Conservation (phyloP, 2,797 vertebrate species). For the Macroramphosus scolopax region DNA sequence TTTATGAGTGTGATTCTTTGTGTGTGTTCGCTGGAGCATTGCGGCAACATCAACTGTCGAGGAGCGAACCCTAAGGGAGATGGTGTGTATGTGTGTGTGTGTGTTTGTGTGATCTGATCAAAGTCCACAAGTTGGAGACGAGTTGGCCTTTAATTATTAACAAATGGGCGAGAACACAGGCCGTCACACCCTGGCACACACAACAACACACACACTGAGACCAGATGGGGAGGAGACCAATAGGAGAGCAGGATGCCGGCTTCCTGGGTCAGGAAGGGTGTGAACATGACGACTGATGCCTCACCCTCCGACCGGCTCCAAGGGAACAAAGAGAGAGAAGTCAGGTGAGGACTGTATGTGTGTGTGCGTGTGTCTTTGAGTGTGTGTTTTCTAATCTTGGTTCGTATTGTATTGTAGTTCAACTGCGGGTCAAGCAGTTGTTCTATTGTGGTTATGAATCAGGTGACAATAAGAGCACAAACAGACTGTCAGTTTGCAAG, state of each 20-base stretch:
- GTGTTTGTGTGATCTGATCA: slow-evolving; percentile 52
- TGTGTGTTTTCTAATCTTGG: slow-evolving; percentile 60
- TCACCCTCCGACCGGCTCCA: slow-evolving; percentile 51
- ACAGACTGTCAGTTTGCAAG: slow-evolving; percentile 5
- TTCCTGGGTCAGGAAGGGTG: slow-evolving; percentile 66
- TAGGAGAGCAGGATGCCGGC: slow-evolving; percentile 42
- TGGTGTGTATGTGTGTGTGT: slow-evolving; percentile 24
- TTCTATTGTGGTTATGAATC: slow-evolving; percentile 43
- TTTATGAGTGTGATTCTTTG: slow-evolving; percentile 22
- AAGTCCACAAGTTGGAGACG: slow-evolving; percentile 68
- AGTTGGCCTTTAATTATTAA: slow-evolving; percentile 76
- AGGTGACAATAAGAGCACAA: slow-evolving; percentile 32
- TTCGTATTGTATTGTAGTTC: slow-evolving; percentile 64
- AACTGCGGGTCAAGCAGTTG: slow-evolving; percentile 57
- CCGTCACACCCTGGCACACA: slow-evolving; percentile 29
- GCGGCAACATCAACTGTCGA: slow-evolving; percentile 55
- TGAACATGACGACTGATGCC: slow-evolving; percentile 59
- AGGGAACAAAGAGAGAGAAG: slow-evolving; percentile 60
- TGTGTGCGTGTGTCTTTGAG: slow-evolving; percentile 23
- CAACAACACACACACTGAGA: slow-evolving; percentile 13
- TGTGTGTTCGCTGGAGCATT: slow-evolving; percentile 37
- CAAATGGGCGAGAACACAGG: slow-evolving; percentile 59
- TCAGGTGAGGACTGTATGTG: slow-evolving; percentile 43
- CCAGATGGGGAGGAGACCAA: slow-evolving; percentile 48
- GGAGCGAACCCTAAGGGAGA: slow-evolving; percentile 56